A percentile compares a stretch with the other conserved stretches of the same genome.
Conservation (phyloP, 92 coral and sea anemone genomes). For the Zoanthus solanderi region DNA sequence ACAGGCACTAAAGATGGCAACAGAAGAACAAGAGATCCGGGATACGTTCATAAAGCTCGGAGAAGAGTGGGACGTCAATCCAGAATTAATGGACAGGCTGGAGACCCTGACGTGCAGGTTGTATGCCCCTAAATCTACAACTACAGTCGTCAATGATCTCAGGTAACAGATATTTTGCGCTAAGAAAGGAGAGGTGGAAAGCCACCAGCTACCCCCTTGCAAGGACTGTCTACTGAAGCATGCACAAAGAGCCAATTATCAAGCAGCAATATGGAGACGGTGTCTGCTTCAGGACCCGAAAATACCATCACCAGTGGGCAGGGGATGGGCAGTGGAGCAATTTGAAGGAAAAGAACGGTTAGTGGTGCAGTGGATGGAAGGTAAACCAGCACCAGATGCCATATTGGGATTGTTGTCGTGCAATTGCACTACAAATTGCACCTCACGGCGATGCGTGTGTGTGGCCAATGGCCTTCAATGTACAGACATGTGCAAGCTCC, state of each 20-base stretch:
- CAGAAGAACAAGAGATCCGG: slow-evolving; percentile 50
- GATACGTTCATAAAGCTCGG: slow-evolving; percentile 56
- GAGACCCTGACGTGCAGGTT: slow-evolving; percentile 58
- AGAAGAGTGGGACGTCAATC: slow-evolving; percentile 44
- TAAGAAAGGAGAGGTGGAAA: too few relatives aligned
- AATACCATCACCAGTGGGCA: slow-evolving; percentile 26
- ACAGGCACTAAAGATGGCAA: slow-evolving; percentile 53
- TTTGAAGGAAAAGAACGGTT: not conserved
- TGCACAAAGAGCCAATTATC: slow-evolving; percentile 37
- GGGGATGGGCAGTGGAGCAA: slow-evolving; percentile 25
- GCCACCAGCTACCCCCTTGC: slow-evolving; percentile 49
- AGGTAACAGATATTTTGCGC: too few relatives aligned
- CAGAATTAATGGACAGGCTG: slow-evolving; percentile 15
- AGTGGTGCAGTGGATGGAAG: slow-evolving; percentile 34
- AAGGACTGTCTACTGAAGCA: slow-evolving; percentile 31
- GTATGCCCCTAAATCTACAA: slow-evolving; percentile 25
- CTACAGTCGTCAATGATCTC: not conserved
- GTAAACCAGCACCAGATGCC: slow-evolving; percentile 27
- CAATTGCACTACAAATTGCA: slow-evolving; percentile 25
- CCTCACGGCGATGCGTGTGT: slow-evolving; percentile 6
- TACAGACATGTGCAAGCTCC: slow-evolving; percentile 13
- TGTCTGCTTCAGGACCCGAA: slow-evolving; percentile 7
- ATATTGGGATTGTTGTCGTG: slow-evolving; percentile 34
- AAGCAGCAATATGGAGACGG: slow-evolving; percentile 47
- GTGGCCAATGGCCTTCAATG: slow-evolving; percentile 7